Evolutionary conservation across 2,113 vertebrate species (phyloP).

Genomic region (Pygoscelis adeliae): DNA sequence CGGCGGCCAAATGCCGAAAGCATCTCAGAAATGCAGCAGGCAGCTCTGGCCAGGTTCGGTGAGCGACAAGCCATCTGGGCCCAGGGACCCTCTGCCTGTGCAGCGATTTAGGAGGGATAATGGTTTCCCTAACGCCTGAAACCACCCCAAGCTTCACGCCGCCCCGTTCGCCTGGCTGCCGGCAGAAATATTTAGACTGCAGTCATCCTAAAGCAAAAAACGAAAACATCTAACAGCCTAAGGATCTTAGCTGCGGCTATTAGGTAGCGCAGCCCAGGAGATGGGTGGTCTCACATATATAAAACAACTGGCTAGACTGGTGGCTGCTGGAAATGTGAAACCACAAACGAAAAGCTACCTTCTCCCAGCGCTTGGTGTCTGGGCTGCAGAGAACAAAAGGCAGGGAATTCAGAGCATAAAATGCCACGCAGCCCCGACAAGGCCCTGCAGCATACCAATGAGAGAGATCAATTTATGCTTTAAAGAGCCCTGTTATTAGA

Average conservation of each 20-base stretch:
- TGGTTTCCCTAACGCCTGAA: not conserved
- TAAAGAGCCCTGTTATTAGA: constrained; percentile 13
- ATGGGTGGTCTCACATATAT: constrained; percentile 17
- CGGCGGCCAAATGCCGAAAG: not conserved
- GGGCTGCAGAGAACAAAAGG: constrained; percentile 16
- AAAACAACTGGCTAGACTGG: not conserved
- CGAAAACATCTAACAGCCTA: not conserved
- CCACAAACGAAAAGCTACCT: not conserved
- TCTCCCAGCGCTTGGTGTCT: not conserved
- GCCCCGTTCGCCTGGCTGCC: not conserved
- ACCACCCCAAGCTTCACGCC: not conserved
- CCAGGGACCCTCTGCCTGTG: not conserved
- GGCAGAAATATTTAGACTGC: not conserved
- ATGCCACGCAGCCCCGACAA: not conserved
- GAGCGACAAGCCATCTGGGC: not conserved
- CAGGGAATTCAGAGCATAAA: not conserved
- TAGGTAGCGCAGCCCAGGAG: not conserved
- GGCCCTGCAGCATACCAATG: constrained; percentile 8
- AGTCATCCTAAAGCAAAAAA: not conserved
- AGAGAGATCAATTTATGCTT: constrained; percentile 15
- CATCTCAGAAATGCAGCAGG: not conserved
- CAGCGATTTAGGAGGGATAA: not conserved
- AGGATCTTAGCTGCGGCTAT: not conserved
- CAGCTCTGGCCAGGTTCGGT: not conserved
- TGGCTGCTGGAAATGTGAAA: not conserved